phyloP scores from a whole-genome alignment of 2,888 invertebrate genomes.

The Axea sp. region DNA sequence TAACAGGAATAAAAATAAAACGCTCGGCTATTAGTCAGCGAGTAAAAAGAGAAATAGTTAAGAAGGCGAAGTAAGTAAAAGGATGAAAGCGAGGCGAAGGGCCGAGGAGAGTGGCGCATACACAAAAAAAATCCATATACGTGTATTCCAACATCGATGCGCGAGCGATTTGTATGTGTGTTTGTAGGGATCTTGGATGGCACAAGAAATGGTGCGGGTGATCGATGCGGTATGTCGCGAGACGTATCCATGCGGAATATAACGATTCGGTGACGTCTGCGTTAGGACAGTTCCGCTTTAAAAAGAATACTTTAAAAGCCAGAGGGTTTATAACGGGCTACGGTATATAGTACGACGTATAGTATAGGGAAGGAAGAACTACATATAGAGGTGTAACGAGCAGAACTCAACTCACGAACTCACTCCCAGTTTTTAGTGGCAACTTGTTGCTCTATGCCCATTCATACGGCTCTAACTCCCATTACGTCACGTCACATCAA shows the following conservation, averaged over 20 bases:
- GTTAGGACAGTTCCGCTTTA: constrained; percentile 79
- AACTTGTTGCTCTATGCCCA: constrained; percentile 80
- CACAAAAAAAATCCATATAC: constrained; percentile 9
- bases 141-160: constrained; percentile 1
- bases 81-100: constrained; percentile 9
- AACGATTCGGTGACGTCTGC: constrained; percentile 74
- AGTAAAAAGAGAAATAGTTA: constrained; percentile 39
- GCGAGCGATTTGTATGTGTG: constrained; percentile 25
- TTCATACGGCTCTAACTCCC: constrained; percentile 80
- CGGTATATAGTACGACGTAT: constrained; percentile 75
- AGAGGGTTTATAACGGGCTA: constrained; percentile 79
- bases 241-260: constrained; percentile 66
- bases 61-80: constrained; percentile 25
- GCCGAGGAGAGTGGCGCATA: background rate
- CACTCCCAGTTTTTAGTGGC: constrained; percentile 80
- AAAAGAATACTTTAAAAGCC: constrained; percentile 80
- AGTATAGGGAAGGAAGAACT: constrained; percentile 79
- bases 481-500: constrained; percentile 80
- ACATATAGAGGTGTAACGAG: constrained; percentile 80
- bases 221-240: constrained; percentile 67
- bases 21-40: constrained; percentile 39
- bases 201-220: constrained; percentile 65
- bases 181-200: constrained; percentile 51
- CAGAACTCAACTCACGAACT: constrained; percentile 80
- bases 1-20: constrained; percentile 43